Conservation (phyloP, 2,888 invertebrate genomes). For the Rosalia funebris region DNA sequence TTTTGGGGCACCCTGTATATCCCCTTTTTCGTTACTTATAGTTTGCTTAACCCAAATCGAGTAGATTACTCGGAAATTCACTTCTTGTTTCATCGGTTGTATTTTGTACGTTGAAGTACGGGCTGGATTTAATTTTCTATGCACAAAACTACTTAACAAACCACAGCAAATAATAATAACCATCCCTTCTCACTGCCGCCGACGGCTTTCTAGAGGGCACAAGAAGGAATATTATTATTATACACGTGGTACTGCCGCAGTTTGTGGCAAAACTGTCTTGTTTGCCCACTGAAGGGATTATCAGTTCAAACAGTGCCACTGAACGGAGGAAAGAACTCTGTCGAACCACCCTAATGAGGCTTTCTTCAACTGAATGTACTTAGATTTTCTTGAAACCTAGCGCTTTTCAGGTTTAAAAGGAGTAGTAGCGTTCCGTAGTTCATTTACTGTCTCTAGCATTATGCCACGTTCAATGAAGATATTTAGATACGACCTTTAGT, state of each 20-base stretch:
- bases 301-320: background rate
- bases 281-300: background rate
- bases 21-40: background rate
- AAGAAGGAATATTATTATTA: no score
- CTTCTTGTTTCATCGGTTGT: conserved; percentile 15
- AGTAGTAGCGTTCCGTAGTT: background rate
- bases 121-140: conserved; percentile 14
- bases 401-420: background rate
- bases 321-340: background rate
- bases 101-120: conserved; percentile 6
- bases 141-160: background rate
- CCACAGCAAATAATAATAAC: no score
- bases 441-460: background rate
- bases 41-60: no score
- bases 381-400: background rate
- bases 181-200: no score
- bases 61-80: conserved; percentile 13
- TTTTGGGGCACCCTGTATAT: background rate
- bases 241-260: no score
- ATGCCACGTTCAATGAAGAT: background rate
- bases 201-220: no score
- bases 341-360: background rate
- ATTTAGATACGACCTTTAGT: background rate
- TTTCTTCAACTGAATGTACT: background rate
- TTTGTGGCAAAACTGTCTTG: no score